Evolutionary conservation across 1,140 invertebrate species (phyloP).

Genomic region (Eufriesea mexicana): DNA sequence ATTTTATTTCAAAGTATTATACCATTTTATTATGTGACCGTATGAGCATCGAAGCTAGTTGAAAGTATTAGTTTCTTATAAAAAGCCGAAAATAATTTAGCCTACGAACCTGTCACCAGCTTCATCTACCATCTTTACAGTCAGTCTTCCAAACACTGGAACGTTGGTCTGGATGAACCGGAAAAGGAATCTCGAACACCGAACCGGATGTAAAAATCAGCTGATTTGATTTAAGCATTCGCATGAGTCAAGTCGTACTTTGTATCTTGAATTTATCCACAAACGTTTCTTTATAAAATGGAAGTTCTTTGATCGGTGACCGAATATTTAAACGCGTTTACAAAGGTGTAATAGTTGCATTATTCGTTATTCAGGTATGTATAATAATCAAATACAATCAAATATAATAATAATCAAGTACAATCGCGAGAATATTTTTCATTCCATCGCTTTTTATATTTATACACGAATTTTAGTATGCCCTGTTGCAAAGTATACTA

Average conservation of each 20-base stretch:
- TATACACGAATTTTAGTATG: background rate
- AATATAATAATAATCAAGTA: background rate
- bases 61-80: background rate
- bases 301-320: background rate
- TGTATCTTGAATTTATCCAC: slow-evolving; percentile 11
- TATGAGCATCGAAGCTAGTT: background rate
- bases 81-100: slow-evolving; percentile 36
- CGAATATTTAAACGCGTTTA: background rate
- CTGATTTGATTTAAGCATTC: slow-evolving; percentile 62
- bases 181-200: slow-evolving; percentile 60
- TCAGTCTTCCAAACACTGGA: slow-evolving; percentile 69
- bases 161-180: slow-evolving; percentile 69
- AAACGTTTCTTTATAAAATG: background rate
- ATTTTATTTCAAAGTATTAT: slow-evolving; percentile 7
- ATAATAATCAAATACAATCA: background rate
- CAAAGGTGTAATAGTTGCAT: too few species aligned
- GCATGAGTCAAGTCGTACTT: slow-evolving; percentile 46
- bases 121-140: slow-evolving; percentile 82
- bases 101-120: slow-evolving; percentile 80
- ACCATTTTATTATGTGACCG: slow-evolving; percentile 4
- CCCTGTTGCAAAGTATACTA: background rate
- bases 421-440: background rate
- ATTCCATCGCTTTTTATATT: background rate
- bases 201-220: slow-evolving; percentile 76
- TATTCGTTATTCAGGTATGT: background rate